These are phyloP conservation scores for Sarcophaga caerulescens DNA, from an alignment of 2,888 invertebrate genomes.

Conservation along the genomic window DNA sequence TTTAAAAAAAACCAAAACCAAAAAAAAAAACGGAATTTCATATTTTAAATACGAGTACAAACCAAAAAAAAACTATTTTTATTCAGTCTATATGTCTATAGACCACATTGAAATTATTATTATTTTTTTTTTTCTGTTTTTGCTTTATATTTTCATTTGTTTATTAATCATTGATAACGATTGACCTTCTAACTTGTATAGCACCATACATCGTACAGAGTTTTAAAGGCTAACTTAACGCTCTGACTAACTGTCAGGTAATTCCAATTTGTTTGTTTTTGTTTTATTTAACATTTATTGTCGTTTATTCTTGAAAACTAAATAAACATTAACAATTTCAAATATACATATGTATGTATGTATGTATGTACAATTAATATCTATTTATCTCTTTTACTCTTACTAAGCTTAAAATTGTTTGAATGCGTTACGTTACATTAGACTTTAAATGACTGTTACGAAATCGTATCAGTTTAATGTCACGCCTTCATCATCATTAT, in stretches of 20 bases:
- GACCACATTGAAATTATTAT: slow-evolving; percentile 11
- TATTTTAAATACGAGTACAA: slow-evolving; percentile 23
- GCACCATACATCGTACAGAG: not conserved
- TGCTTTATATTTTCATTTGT: not conserved
- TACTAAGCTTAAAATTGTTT: not conserved
- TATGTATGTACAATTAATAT: slow-evolving; percentile 15
- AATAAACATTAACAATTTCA: too few species aligned
- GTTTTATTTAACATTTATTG: not conserved
- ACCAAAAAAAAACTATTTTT: slow-evolving; percentile 6
- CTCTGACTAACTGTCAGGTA: slow-evolving; percentile 42
- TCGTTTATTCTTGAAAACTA: not conserved
- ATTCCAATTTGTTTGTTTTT: slow-evolving; percentile 32
- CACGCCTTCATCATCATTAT: slow-evolving; percentile 60
- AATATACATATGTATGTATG: too few species aligned
- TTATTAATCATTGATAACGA: slow-evolving; percentile 50
- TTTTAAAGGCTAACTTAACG: not conserved
- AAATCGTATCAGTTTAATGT: slow-evolving; percentile 62
- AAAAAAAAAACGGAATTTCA: slow-evolving; percentile 31
- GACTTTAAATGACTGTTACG: slow-evolving; percentile 44
- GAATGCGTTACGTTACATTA: not conserved
- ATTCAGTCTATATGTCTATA: slow-evolving; percentile 23
- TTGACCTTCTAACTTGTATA: slow-evolving; percentile 55
- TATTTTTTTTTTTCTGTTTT: not conserved
- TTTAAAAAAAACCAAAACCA: not conserved
- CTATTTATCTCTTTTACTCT: slow-evolving; percentile 5